Evolutionary conservation across 2,797 vertebrate genomes (phyloP).

Genomic region (Notamacropus eugenii): DNA sequence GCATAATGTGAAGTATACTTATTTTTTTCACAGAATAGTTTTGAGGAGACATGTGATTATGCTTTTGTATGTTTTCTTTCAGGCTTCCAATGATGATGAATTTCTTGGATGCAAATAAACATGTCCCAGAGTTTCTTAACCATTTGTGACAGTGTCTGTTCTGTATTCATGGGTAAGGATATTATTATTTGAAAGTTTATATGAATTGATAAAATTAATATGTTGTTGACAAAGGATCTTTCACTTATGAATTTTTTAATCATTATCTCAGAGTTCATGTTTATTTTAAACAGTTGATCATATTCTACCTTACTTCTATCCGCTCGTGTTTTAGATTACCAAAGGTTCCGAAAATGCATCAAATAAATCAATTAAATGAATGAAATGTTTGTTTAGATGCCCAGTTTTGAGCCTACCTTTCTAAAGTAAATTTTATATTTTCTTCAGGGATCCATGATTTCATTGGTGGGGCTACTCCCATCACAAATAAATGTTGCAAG

Average conservation of each 20-base stretch:
- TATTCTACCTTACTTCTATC: not conserved
- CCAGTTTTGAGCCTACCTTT: not conserved
- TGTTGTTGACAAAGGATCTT: not conserved
- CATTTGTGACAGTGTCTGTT: conserved; percentile 71
- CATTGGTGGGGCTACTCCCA: not conserved
- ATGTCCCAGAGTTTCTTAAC: conserved; percentile 62
- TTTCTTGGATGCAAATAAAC: conserved; percentile 65
- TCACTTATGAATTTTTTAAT: not conserved
- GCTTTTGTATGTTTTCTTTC: conserved; percentile 67
- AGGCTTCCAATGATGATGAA: conserved; percentile 73
- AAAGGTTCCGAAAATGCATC: not conserved
- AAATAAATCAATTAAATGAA: not conserved
- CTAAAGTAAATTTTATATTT: not conserved
- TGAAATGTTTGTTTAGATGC: not conserved
- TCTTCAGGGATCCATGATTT: not conserved
- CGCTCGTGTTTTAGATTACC: not conserved
- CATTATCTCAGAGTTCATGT: not conserved
- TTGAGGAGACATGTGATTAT: conserved; percentile 32
- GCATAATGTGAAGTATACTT: not conserved
- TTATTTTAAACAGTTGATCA: not conserved
- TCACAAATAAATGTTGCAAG: not conserved
- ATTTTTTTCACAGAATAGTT: not conserved
- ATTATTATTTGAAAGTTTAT: not conserved
- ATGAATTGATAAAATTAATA: conserved; percentile 6
- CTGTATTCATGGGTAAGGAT: conserved; percentile 77